Base-by-base conservation (phyloP, 2,888 invertebrate genomes). In the Agrilus biguttatus region DNA sequence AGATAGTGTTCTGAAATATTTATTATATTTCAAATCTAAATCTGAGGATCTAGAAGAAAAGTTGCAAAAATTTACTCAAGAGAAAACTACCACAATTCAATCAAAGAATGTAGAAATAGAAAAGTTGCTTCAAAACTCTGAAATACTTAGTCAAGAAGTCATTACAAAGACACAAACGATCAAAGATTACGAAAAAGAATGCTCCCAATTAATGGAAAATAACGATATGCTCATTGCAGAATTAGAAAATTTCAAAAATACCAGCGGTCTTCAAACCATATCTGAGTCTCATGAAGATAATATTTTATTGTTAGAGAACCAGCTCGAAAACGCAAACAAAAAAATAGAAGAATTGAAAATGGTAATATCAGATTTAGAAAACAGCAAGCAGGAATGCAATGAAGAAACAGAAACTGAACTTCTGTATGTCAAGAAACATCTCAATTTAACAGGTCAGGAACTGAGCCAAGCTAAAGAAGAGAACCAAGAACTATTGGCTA, bases 261-360 rank as follows among this genome's bases (percentile, higher is more conserved):
- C 68, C n/a, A 71, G 72, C n/a, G 78, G 78, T 51, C 62, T 82
- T 50, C 77, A 81, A 60, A 80, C 82, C 1, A 82, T 83, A 41
- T 75, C 77, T 40, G 82, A 83, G 66, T 74, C 77, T 2, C 80
- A 81, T 53, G 82, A 82, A 65, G 81, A 82, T 52, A 79, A 76
- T 49, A 63, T 80, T 47, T 66, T 71, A 0, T 71, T 76, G 52
- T 58, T 82, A 51, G 81, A 82, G 63, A 66, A 69, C 1, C 79
- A 81, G 59, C 57, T 82, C 38, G 83, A 82, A 40, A 58, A 52
- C 36, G 58, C 64, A 6, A 62, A 62, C 45, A 60, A 55, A 44
- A 51, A 57, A 41, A 63, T 66, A 14, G 55, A 57, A 44, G 62
- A 63, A 43, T 67, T 77, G 62, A 62, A 75, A 38, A 56, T 47